phyloP scores from a whole-genome alignment of 30 jellyfish, hydroid and myxozoan genomes.

The Cassiopea andromeda region DNA sequence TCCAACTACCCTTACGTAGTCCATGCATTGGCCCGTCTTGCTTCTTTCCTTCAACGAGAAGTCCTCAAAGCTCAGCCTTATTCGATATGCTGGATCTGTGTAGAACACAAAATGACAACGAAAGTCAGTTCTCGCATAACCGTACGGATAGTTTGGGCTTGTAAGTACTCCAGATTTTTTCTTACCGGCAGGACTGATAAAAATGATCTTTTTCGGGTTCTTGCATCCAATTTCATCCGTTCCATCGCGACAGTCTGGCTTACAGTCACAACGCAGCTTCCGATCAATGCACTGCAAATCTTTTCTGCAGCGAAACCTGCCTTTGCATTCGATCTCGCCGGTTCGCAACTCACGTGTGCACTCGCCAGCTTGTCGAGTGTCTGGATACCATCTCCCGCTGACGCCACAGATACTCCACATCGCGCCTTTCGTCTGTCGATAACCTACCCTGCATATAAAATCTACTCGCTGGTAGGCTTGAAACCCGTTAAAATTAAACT shows the following conservation, averaged over 20 bases:
- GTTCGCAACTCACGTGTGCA: constrained; percentile 65
- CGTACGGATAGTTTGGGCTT: constrained; percentile 62
- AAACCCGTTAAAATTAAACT: constrained; percentile 42
- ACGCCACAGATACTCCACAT: constrained; percentile 73
- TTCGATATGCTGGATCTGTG: constrained; percentile 36
- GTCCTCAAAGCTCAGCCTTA: constrained; percentile 47
- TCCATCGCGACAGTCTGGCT: constrained; percentile 70
- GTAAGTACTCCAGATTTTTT: constrained; percentile 52
- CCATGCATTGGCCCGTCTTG: constrained; percentile 24
- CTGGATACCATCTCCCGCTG: constrained; percentile 72
- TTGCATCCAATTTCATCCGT: constrained; percentile 69
- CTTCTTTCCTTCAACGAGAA: constrained; percentile 23
- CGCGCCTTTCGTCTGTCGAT: constrained; percentile 49
- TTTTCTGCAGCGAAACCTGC: constrained; percentile 56
- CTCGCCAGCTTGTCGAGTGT: constrained; percentile 58
- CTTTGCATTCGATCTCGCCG: constrained; percentile 47
- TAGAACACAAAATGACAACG: constrained; percentile 30
- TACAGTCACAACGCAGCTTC: constrained; percentile 65
- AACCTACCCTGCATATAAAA: constrained; percentile 61
- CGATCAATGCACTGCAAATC: constrained; percentile 65
- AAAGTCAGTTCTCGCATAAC: constrained; percentile 50
- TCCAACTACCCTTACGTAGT: constrained; percentile 31
- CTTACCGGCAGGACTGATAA: constrained; percentile 14
- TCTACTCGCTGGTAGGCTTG: constrained; percentile 64
- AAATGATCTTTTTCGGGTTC: constrained; percentile 47